Base-by-base conservation (phyloP, 2,113 vertebrate genomes). In the Coregonus clupeaformis region DNA sequence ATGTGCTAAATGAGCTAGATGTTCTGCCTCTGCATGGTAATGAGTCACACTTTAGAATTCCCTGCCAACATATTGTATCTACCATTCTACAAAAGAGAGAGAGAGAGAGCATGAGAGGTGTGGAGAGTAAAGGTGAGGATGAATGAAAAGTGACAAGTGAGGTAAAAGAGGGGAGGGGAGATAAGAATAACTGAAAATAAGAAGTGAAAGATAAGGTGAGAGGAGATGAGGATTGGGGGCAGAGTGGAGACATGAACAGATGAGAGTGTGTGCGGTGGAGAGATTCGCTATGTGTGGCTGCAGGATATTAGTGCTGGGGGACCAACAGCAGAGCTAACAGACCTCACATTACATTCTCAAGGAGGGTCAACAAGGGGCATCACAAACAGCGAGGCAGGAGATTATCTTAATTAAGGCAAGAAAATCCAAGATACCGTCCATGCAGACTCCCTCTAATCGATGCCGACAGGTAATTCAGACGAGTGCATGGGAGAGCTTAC, bases 361-460 rank as follows among this genome's bases (percentile, higher is more conserved):
- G 84, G 86, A 89, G 86, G 89, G 88, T 92, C 91, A 92, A 88
- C 86, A 77, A 83, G 86, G 89, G 86, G 84, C 88, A 89, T 86
- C 86, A 75, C 84, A 86, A 88, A 90, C 88, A 81, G 88, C 81
- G 82, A 86, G 83, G 85, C 85, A 82, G 88, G 76, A 91, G 92
- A 91, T 94, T 93, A 92, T 93, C 93, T 91, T 91, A 92, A 93
- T 92, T 92, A 86, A 87, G 76, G 86, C 88, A 89, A 90, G 91
- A 90, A 92, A 92, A 93, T 92, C 91, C 88, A 83, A 87, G 90
- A 93, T 92, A 88, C 90, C 84, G 84, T 92, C 90, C 90, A 81
- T 77, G 57, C 68, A 69, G 87, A 87, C 86, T 85, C 82, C 73
- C 80, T 79, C 90, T 93, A 93, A 94, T 93, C 85, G 82, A 92